Conservation (phyloP, 2,888 invertebrate genomes). For the Taenaris catops region DNA sequence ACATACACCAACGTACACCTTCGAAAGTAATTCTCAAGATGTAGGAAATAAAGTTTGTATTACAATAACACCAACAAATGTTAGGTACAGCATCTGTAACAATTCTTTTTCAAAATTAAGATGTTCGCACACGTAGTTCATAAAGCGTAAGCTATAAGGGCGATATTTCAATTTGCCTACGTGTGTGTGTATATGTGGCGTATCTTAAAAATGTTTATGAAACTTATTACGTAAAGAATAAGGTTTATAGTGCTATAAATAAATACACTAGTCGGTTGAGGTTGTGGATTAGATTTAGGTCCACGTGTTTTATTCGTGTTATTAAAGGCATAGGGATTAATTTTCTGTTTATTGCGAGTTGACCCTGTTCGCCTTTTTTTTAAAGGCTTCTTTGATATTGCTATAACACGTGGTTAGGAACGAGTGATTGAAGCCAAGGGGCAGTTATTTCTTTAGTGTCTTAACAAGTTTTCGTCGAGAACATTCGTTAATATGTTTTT, state of each 20-base stretch:
- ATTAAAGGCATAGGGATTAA: slow-evolving; percentile 1
- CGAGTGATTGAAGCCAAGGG: slow-evolving; percentile 7
- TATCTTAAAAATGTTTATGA: slow-evolving; percentile 1
- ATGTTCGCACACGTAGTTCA: slow-evolving; percentile 8
- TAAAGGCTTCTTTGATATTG: slow-evolving; percentile 3
- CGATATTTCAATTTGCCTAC: slow-evolving; percentile 9
- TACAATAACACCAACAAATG: slow-evolving; percentile 3
- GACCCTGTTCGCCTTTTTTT: slow-evolving; percentile 4
- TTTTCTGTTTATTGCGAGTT: neutral
- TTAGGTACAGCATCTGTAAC: slow-evolving; percentile 1
- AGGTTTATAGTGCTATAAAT: slow-evolving; percentile 2
- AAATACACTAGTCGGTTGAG: neutral
- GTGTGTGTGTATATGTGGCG: neutral
- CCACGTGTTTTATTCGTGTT: neutral
- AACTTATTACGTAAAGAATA: slow-evolving; percentile 2
- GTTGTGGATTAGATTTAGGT: slow-evolving; percentile 1
- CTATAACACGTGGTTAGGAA: slow-evolving; percentile 8
- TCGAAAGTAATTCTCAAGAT: slow-evolving; percentile 4
- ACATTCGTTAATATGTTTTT: neutral
- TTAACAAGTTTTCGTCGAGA: neutral
- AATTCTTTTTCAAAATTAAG: slow-evolving; percentile 6
- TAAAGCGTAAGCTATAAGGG: slow-evolving; percentile 3
- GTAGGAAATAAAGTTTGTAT: slow-evolving; percentile 5
- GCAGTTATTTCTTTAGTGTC: slow-evolving; percentile 1
- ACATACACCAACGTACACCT: neutral